A percentile compares a stretch with the other conserved stretches of the same genome.
Conservation (phyloP, 1,140 invertebrate species). For the Lerema accius region DNA sequence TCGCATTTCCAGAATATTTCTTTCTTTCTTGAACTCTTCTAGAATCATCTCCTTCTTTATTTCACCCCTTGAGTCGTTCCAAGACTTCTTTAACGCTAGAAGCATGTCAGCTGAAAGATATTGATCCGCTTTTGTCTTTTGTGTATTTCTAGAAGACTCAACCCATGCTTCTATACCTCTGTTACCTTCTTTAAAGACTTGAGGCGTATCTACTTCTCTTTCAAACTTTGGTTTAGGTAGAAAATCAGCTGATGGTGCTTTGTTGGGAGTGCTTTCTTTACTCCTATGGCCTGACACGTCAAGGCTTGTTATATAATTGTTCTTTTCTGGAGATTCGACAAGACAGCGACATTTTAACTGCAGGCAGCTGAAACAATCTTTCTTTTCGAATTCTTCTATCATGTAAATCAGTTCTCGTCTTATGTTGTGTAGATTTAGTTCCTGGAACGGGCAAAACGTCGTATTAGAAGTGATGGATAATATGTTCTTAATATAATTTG, state of each 20-base stretch:
- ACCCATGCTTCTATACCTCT: conserved; percentile 40
- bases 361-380: conserved; percentile 37
- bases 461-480: too few relatives aligned
- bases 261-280: not conserved
- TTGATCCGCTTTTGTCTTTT: not conserved
- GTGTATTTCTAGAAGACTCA: conserved; percentile 12
- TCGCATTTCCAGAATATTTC: not conserved
- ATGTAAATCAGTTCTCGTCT: conserved; percentile 39
- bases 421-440: conserved; percentile 47
- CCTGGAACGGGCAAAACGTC: conserved; percentile 38
- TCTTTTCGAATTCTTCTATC: conserved; percentile 41
- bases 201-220: conserved; percentile 1
- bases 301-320: conserved; percentile 3
- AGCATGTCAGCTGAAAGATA: not conserved
- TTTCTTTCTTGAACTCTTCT: not conserved
- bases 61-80: not conserved
- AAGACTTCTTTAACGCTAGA: conserved; percentile 5
- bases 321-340: not conserved
- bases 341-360: conserved; percentile 38
- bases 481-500: too few relatives aligned
- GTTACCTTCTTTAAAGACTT: conserved; percentile 1
- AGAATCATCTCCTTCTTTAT: not conserved
- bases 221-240: conserved; percentile 32
- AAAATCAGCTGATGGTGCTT: conserved; percentile 22
- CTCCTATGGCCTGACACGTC: not conserved